These are phyloP conservation scores for Rhynchonema sp. DNA, from an alignment of 2,888 invertebrate genomes.

Conservation along the genomic window DNA sequence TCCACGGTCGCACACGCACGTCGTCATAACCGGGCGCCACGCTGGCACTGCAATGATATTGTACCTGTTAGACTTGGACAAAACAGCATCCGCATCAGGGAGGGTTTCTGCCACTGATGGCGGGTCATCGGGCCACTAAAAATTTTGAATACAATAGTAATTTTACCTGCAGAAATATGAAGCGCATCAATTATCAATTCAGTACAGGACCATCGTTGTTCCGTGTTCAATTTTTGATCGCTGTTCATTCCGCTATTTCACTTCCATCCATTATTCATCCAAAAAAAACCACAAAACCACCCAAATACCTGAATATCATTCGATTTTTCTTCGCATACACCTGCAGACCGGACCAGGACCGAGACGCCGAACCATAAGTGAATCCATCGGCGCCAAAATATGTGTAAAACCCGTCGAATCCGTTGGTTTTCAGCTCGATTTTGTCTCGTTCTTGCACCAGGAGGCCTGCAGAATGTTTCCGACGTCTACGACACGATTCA, in stretches of 20 bases:
- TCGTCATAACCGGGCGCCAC: conserved; percentile 52
- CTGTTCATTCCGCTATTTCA: too few species aligned
- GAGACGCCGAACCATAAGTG: conserved; percentile 42
- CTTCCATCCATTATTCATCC: background rate
- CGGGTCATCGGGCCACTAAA: too few species aligned
- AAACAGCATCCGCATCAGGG: too few species aligned
- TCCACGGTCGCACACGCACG: conserved; percentile 44
- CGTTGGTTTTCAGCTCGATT: conserved; percentile 27
- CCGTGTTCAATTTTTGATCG: background rate
- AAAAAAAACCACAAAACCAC: background rate
- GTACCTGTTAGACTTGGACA: background rate
- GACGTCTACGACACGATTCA: too few species aligned
- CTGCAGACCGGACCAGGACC: conserved; percentile 11
- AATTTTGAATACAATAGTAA: too few species aligned
- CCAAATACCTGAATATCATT: conserved; percentile 39
- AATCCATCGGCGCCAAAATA: conserved; percentile 47
- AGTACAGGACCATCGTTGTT: background rate
- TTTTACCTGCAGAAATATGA: too few species aligned
- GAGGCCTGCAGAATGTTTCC: too few species aligned
- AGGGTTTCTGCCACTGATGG: too few species aligned
- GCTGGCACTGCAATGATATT: conserved; percentile 37
- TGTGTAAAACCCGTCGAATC: conserved; percentile 43
- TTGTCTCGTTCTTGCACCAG: conserved; percentile 39
- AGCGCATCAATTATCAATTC: too few species aligned
- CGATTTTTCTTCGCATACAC: conserved; percentile 33